Percentiles rank a stretch among this genome's conserved stretches.
phyloP scores from a whole-genome alignment of 2,113 vertebrate genomes.

The Mus spicilegus region DNA sequence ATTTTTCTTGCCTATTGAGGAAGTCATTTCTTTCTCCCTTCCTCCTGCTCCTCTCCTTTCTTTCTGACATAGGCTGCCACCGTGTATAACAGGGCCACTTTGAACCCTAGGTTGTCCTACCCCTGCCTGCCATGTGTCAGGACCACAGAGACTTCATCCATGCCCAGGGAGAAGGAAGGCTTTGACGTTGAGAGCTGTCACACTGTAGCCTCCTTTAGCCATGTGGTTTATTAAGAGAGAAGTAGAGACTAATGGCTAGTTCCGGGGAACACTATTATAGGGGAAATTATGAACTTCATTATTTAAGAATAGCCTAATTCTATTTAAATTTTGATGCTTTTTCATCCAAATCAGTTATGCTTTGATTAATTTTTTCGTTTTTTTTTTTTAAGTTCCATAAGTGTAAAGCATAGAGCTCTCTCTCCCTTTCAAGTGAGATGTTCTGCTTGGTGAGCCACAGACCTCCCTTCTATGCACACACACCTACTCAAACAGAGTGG shows the following conservation, averaged over 20 bases:
- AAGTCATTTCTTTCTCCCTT: neutral
- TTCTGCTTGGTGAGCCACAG: neutral
- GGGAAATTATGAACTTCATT: neutral
- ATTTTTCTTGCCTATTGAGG: neutral
- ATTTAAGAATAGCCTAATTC: constrained; percentile 10
- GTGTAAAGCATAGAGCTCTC: neutral
- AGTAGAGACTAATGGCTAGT: neutral
- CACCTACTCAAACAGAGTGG: constrained; percentile 23
- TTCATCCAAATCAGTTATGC: constrained; percentile 20
- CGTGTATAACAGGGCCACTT: neutral
- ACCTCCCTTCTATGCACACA: neutral
- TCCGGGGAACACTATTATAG: neutral
- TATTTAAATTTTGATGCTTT: neutral
- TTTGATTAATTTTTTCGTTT: neutral
- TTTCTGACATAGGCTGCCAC: neutral
- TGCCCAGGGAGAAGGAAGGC: too few species aligned
- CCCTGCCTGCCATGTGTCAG: neutral
- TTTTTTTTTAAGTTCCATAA: neutral
- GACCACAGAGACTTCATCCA: too few species aligned
- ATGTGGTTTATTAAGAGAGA: neutral
- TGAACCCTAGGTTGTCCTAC: neutral
- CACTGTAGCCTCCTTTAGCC: neutral
- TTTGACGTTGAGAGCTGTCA: neutral
- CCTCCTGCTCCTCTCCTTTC: neutral
- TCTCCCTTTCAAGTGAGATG: neutral